A percentile compares a stretch with the other conserved stretches of the same genome.
Conservation (phyloP, 2,113 vertebrate species). For the Climacteris rufus region DNA sequence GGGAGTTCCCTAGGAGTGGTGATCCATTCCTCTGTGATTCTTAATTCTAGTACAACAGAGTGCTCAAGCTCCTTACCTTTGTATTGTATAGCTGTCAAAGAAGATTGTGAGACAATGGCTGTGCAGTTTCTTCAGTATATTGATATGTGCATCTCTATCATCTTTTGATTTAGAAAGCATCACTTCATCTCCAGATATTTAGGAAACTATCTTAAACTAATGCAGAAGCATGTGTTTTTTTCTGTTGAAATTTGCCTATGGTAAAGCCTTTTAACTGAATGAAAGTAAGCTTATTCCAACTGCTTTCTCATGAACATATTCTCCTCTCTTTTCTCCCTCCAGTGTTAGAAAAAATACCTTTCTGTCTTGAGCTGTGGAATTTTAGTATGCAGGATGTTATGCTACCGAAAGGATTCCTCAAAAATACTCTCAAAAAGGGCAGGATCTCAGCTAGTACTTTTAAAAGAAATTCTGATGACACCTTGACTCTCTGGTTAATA, state of each 20-base stretch:
- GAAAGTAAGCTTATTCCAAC: not conserved
- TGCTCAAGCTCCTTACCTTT: not conserved
- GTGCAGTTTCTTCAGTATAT: not conserved
- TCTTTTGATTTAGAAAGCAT: not conserved
- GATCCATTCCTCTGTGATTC: not conserved
- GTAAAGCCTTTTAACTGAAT: not conserved
- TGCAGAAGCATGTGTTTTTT: accelerated
- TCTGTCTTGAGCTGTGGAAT: not conserved
- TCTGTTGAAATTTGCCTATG: not conserved
- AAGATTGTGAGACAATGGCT: not conserved
- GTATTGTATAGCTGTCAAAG: not conserved
- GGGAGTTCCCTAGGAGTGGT: not conserved
- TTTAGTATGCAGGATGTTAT: not conserved
- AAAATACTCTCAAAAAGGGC: not conserved
- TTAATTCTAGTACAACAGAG: not conserved
- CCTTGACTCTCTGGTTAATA: not conserved
- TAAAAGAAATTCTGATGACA: not conserved
- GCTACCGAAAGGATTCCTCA: not conserved
- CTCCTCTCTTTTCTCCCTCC: not conserved
- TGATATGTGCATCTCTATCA: not conserved
- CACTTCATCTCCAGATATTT: not conserved
- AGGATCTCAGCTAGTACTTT: not conserved
- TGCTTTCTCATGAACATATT: not conserved
- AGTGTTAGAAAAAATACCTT: not conserved
- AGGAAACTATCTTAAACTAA: not conserved